phyloP scores from a whole-genome alignment of 2,888 invertebrate species.

The Tenthredo livida region DNA sequence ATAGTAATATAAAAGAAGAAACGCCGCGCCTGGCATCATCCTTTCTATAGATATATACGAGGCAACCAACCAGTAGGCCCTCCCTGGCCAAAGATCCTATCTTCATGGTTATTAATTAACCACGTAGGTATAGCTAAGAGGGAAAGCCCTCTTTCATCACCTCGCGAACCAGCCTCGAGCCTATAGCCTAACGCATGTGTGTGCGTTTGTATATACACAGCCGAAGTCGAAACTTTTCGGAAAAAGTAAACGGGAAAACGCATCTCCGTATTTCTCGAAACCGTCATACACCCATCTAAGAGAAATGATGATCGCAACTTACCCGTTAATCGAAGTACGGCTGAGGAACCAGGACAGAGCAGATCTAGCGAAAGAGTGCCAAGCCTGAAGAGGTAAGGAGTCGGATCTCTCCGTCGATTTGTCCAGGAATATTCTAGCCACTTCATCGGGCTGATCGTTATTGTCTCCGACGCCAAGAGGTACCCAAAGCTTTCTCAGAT shows the following conservation, averaged over 20 bases:
- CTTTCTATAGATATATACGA: constrained; percentile 49
- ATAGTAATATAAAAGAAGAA: neutral
- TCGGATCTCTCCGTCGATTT: constrained; percentile 89
- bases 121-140: constrained; percentile 58
- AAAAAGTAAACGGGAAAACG: too few relatives aligned
- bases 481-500: constrained; percentile 82
- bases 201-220: neutral
- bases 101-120: constrained; percentile 77
- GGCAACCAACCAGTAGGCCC: neutral
- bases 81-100: constrained; percentile 72
- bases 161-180: constrained; percentile 69
- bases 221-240: neutral
- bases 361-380: constrained; percentile 93
- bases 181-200: neutral
- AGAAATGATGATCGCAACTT: constrained; percentile 77
- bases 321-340: constrained; percentile 97
- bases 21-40: constrained; percentile 52
- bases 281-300: too few relatives aligned
- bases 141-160: constrained; percentile 76
- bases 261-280: too few relatives aligned
- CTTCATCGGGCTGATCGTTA: constrained; percentile 81
- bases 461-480: constrained; percentile 80
- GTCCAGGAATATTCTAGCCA: constrained; percentile 87
- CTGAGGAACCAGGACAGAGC: constrained; percentile 94
- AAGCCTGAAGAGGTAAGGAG: constrained; percentile 93